Evolutionary conservation across 2,113 vertebrate genomes (phyloP).

Genomic region (Thryonomys swinderianus): DNA sequence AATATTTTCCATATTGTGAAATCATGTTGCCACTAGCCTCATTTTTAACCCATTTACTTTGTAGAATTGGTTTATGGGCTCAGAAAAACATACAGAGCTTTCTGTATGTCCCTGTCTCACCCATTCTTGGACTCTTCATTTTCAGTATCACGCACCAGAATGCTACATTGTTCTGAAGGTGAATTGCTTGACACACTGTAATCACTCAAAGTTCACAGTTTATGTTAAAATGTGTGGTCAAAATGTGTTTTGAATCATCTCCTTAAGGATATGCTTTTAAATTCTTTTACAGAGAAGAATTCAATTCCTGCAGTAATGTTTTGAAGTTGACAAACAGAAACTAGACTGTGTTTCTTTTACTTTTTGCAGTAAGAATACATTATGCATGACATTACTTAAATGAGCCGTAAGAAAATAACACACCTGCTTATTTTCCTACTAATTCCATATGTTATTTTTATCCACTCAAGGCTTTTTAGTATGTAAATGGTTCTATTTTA

Average conservation of each 20-base stretch:
- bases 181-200: too few species aligned
- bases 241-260: conserved; percentile 1
- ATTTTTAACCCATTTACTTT: neutral
- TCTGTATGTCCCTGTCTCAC: neutral
- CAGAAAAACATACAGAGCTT: neutral
- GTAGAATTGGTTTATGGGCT: neutral
- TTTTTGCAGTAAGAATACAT: conserved; percentile 12
- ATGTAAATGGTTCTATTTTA: conserved; percentile 26
- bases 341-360: neutral
- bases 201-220: neutral
- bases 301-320: neutral
- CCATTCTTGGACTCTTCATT: too few species aligned
- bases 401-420: neutral
- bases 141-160: neutral
- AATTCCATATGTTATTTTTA: neutral
- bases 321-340: neutral
- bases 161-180: neutral
- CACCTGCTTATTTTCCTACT: neutral
- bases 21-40: neutral
- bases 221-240: neutral
- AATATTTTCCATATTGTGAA: neutral
- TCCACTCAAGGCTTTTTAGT: neutral
- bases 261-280: conserved; percentile 15
- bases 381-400: conserved; percentile 17
- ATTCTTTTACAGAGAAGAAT: neutral